phyloP scores from a whole-genome alignment of 2,113 vertebrate genomes.

The Protobothrops mucrosquamatus region DNA sequence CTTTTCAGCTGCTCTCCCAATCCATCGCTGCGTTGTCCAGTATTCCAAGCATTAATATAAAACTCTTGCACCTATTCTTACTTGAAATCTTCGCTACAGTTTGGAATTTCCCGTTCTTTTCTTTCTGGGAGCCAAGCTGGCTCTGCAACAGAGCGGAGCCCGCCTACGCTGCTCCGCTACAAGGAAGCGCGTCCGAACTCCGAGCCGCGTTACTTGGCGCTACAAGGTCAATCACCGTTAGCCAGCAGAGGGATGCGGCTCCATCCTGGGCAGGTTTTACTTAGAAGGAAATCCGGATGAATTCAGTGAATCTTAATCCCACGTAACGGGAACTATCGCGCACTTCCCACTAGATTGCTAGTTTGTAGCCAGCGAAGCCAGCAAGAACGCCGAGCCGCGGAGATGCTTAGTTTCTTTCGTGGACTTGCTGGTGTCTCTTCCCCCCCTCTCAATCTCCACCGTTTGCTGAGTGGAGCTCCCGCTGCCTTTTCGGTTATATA shows the following conservation, averaged over 20 bases:
- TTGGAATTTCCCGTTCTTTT: background rate
- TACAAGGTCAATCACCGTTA: background rate
- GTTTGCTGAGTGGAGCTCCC: background rate
- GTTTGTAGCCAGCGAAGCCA: background rate
- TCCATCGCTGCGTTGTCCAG: background rate
- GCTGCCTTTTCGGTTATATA: background rate
- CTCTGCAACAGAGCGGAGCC: too few species aligned
- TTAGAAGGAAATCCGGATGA: background rate
- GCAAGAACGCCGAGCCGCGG: too few species aligned
- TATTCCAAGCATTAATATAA: background rate
- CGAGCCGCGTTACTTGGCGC: background rate
- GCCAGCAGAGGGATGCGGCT: background rate
- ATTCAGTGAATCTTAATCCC: background rate
- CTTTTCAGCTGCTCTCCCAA: background rate
- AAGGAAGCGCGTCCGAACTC: background rate
- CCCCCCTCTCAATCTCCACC: fast-evolving
- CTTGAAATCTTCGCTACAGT: background rate
- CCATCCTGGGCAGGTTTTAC: background rate
- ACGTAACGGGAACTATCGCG: background rate
- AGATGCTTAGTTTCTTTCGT: background rate
- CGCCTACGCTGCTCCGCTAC: background rate
- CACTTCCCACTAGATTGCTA: background rate
- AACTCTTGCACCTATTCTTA: background rate
- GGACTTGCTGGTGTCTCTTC: background rate
- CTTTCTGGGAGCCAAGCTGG: background rate